Evolutionary conservation across 2,797 vertebrate genomes (phyloP), one percentile per base, ranked within the genome.

Genomic region (Scleropages formosus): DNA sequence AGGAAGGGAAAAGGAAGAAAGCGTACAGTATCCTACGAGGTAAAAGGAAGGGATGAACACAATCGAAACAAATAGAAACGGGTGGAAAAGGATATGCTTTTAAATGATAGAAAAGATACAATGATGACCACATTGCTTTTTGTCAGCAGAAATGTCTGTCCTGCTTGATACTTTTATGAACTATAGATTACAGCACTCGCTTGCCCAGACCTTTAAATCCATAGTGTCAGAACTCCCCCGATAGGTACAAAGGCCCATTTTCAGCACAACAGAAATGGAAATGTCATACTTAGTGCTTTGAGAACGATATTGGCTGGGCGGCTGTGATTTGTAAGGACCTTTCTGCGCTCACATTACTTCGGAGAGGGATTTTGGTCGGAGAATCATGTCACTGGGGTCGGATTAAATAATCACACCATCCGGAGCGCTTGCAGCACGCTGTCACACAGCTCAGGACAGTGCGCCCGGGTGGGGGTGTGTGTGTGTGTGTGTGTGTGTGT

Each of bases 111-210:
- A 72, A 79, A 77, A 82, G 82, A 77, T 78, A 78, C 76, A 72
- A 81, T 75, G 80, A 82, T 79, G 83, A 86, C 83, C 82, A 80
- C 79, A 81, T 11, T 59, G 11, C 10, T 27, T 53, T 49, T 60
- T 77, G 81, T 89, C 88, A 87, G 86, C 87, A 88, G 82, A 88
- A 88, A 85, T 80, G 78, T 80, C 85, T 78, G 74, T 83, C 79
- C 78, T 79, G 68, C 78, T 78, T 78, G 84, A 82, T 84, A 81
- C 71, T 53, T 80, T 80, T 78, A 89, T 91, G 83, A 89, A 90
- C 87, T 89, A 89, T 88, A 82, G 82, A 90, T 90, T 82, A 76
- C 74, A 79, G 81, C 84, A 84, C 85, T 83, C 69, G 79, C 80
- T 85, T 86, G 79, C 80, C 60, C 16, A 76, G 69, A 66, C 75